Conservation (phyloP, 1,140 invertebrate genomes). For the Aphis craccivora region DNA sequence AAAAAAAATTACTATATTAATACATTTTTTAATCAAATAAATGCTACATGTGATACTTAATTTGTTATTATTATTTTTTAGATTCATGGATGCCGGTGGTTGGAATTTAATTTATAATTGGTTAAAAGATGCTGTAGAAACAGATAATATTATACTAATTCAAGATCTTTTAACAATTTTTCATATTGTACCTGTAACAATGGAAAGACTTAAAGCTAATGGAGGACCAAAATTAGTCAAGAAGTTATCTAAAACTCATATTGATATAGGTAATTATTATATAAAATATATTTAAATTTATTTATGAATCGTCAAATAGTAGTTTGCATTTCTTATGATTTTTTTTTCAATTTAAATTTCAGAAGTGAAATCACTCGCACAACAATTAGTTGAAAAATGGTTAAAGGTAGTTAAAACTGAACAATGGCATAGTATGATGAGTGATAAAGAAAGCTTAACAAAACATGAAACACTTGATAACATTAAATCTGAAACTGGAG, state of each 20-base stretch:
- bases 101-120: conserved; percentile 89
- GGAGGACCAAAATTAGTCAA: conserved; percentile 91
- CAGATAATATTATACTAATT: conserved; percentile 85
- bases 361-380: conserved; percentile 41
- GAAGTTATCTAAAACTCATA: conserved; percentile 77
- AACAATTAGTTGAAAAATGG: conserved; percentile 53
- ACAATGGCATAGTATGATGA: conserved; percentile 54
- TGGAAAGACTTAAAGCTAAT: conserved; percentile 88
- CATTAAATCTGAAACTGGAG: conserved; percentile 22
- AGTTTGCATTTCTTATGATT: background rate
- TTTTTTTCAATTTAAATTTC: conserved; percentile 15
- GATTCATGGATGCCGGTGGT: conserved; percentile 88
- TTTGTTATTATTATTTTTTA: conserved; percentile 62
- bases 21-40: background rate
- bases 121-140: conserved; percentile 83
- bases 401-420: conserved; percentile 50
- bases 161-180: conserved; percentile 85
- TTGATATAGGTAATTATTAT: background rate
- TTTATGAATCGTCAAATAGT: background rate
- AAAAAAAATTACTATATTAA: background rate
- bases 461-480: conserved; percentile 29
- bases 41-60: background rate
- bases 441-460: conserved; percentile 37
- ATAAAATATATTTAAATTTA: background rate
- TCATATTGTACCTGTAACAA: conserved; percentile 84